Conservation (phyloP, 23 tunicate species). For the Trididemnum clinides region DNA sequence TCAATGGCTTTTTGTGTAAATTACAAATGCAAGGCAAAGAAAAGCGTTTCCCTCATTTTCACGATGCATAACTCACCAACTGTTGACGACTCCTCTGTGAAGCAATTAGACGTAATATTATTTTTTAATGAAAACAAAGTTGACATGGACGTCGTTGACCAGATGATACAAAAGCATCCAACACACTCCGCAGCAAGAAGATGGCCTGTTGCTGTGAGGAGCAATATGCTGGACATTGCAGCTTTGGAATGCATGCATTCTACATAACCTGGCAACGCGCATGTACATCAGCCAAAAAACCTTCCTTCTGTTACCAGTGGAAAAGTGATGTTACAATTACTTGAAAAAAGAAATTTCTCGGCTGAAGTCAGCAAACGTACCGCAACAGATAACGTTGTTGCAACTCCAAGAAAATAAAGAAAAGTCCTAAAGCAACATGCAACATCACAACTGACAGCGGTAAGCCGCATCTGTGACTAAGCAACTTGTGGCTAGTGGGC, state of each 20-base stretch:
- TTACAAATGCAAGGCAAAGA: too few species aligned
- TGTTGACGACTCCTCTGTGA: not conserved
- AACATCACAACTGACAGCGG: too few species aligned
- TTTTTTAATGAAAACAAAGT: not conserved
- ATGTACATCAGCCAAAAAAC: not conserved
- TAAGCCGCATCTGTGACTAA: too few species aligned
- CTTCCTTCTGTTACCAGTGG: not conserved
- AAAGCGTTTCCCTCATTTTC: not conserved
- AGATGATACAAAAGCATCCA: not conserved
- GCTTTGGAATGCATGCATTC: not conserved
- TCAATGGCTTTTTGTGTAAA: too few species aligned
- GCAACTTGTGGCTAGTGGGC: too few species aligned
- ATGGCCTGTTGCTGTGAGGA: not conserved
- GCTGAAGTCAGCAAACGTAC: not conserved
- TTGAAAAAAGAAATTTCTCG: not conserved
- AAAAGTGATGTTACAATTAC: not conserved
- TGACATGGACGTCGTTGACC: not conserved
- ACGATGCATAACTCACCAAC: not conserved
- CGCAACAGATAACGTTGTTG: too few species aligned
- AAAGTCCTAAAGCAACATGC: too few species aligned
- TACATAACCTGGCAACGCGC: not conserved
- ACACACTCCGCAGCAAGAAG: not conserved
- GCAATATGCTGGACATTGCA: not conserved
- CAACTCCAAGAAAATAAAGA: too few species aligned
- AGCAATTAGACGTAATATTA: not conserved